Evolutionary conservation across 1,140 invertebrate genomes (phyloP), one percentile per base, ranked within the genome.

Genomic region (Drosophila persimilis): DNA sequence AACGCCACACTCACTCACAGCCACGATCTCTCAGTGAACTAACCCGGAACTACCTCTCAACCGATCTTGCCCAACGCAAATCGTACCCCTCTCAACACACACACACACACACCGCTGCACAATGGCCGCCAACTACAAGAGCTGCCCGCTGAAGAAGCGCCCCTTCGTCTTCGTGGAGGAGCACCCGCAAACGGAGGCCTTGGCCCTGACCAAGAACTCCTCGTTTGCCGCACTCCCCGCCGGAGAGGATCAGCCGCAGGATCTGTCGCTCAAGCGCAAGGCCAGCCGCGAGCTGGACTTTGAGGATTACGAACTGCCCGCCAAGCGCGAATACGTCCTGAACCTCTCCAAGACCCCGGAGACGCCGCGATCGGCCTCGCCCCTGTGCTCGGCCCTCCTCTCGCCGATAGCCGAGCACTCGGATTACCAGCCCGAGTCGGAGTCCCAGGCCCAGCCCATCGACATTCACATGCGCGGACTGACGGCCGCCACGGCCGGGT

Each of bases 111-210:
- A 22, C 29, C 17, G 17, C 17, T 17, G 17, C 43, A 11, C 43
- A 61, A 90, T 90, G 89, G 75, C 80, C 43, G 55, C 76, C 75
- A 97, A 96, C 91, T 97, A 97, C 92, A 96, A 95, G 85, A 95
- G 96, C 92, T 97, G 96, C 90, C 97, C 96, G 90, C 93, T 97
- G 29, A 98, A 97, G 92, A 98, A 97, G 92, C 94, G 96, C 90
- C 96, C 96, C 60, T 95, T 97, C 67, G 92, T 93, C 13, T 92
- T 95, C 20, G 80, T 85, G 41, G 70, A 92, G 93, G 80, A 93
- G 48, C 70, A 66, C 4, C 67, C 69, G 58, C 88, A 90, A 78
- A 83, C 77, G 26, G 88, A 84, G 71, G 83, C 88, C 69, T 90
- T 89, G 80, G 80, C 86, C 9, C 17, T 89, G 66, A 80, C 81